Percentiles rank a stretch among this genome's conserved stretches.
Conservation (phyloP, 2,113 vertebrate species). For the Phaethornis superciliosus region DNA sequence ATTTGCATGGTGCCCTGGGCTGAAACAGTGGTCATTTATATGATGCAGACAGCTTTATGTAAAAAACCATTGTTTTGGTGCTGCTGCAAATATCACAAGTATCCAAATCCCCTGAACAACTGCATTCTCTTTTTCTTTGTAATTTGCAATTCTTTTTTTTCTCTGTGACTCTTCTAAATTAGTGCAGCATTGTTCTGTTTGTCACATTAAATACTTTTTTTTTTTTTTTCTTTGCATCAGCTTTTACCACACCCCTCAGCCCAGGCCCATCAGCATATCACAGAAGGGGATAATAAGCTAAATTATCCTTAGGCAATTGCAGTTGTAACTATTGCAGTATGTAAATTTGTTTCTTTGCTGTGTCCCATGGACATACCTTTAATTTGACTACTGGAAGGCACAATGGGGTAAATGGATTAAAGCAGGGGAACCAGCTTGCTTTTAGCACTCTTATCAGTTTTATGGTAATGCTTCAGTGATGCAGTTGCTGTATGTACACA, state of each 20-base stretch:
- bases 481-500: neutral
- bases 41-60: slow-evolving; percentile 46
- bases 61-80: slow-evolving; percentile 19
- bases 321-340: slow-evolving; percentile 50
- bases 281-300: slow-evolving; percentile 48
- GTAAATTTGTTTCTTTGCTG: slow-evolving; percentile 51
- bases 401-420: slow-evolving; percentile 60
- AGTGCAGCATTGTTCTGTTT: slow-evolving; percentile 10
- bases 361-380: slow-evolving; percentile 53
- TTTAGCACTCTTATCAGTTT: slow-evolving; percentile 44
- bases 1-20: slow-evolving; percentile 20
- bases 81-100: neutral
- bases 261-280: neutral
- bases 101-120: slow-evolving; percentile 16
- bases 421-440: slow-evolving; percentile 14
- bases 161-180: neutral
- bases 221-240: neutral
- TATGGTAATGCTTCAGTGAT: slow-evolving; percentile 51
- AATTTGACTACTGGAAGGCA: slow-evolving; percentile 50
- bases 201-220: neutral
- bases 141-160: slow-evolving; percentile 44
- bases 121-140: neutral
- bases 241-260: neutral
- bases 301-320: slow-evolving; percentile 59
- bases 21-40: neutral